A percentile compares a stretch with the other conserved stretches of the same genome.
phyloP scores from a whole-genome alignment of 2,888 invertebrate genomes.

The Eucera pruinosa region DNA sequence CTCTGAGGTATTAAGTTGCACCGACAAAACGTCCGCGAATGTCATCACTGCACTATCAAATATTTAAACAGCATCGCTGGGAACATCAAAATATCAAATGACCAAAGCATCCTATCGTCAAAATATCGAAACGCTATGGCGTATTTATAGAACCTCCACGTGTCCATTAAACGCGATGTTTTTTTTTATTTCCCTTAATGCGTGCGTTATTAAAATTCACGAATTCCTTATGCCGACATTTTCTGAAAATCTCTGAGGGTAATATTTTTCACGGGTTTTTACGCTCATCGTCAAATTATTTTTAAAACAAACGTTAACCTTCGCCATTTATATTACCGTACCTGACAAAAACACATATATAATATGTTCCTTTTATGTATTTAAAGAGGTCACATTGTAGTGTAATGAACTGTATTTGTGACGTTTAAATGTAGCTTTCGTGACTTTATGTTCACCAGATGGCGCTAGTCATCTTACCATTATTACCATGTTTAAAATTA shows the following conservation, averaged over 20 bases:
- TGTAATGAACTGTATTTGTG: background rate
- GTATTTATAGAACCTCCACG: background rate
- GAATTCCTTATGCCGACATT: background rate
- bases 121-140: background rate
- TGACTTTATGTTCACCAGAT: background rate
- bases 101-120: background rate
- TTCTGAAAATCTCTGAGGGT: background rate
- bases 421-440: background rate
- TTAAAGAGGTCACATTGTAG: background rate
- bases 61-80: background rate
- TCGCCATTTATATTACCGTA: background rate
- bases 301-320: background rate
- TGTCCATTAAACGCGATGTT: background rate
- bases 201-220: background rate
- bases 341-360: background rate
- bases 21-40: background rate
- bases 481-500: background rate
- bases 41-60: background rate
- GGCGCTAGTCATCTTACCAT: background rate
- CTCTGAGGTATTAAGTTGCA: background rate
- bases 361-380: background rate
- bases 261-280: background rate
- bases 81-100: background rate
- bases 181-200: background rate
- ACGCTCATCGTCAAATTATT: background rate